These are phyloP conservation scores for Mastomys natalensis DNA, from an alignment of 2,113 vertebrate species.

Conservation along the genomic window DNA sequence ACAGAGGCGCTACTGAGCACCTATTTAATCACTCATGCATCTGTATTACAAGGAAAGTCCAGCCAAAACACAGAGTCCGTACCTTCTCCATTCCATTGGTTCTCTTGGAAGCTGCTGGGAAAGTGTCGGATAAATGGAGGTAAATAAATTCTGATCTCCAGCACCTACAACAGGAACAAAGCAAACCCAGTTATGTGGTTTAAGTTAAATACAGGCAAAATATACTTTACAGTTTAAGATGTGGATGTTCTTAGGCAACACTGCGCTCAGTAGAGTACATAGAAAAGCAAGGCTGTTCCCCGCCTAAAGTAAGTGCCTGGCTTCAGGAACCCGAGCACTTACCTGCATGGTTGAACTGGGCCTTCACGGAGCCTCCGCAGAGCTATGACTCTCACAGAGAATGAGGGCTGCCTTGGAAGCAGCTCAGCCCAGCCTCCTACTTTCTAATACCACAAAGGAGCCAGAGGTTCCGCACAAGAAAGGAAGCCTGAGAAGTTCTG, in stretches of 20 bases:
- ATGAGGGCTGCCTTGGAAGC: background rate
- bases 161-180: constrained; percentile 89
- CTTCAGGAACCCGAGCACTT: background rate
- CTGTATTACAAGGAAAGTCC: background rate
- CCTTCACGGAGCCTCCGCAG: background rate
- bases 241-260: background rate
- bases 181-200: constrained; percentile 65
- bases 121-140: constrained; percentile 93
- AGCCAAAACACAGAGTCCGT: background rate
- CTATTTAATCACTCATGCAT: background rate
- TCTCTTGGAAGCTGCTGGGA: constrained; percentile 97
- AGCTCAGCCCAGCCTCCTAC: fast-evolving
- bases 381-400: background rate
- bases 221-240: background rate
- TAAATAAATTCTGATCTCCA: constrained; percentile 96
- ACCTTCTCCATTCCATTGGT: constrained; percentile 99
- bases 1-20: background rate
- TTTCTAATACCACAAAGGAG: background rate
- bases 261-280: background rate
- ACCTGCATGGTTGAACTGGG: background rate
- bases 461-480: background rate
- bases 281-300: background rate
- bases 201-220: background rate
- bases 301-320: background rate
- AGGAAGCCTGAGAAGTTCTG: background rate